Percentiles rank a stretch among this genome's conserved stretches.
Evolutionary conservation across 2,113 vertebrate species (phyloP).

Genomic region (Prunella himalayana): DNA sequence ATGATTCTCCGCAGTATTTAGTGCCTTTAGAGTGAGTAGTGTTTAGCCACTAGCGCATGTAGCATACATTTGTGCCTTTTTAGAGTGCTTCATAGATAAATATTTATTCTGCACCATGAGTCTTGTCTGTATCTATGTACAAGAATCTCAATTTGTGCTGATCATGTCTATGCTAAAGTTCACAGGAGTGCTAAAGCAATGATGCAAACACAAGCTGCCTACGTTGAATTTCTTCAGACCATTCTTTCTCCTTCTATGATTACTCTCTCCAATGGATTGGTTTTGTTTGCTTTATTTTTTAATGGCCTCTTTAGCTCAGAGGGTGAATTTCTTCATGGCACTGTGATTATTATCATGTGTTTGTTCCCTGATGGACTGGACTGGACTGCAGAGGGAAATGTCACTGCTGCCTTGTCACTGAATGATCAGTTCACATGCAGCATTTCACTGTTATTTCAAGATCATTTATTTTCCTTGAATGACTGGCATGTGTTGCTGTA

Average conservation of each 20-base stretch:
- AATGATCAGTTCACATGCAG: background rate
- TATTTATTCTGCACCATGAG: constrained; percentile 35
- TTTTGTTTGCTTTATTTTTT: background rate
- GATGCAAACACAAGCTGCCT: background rate
- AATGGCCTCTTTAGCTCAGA: background rate
- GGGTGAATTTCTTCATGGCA: background rate
- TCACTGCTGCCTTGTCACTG: background rate
- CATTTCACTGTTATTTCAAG: background rate
- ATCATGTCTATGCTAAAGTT: constrained; percentile 72
- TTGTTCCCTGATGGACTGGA: background rate
- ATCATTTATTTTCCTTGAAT: background rate
- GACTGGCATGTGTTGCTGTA: background rate
- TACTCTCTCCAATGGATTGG: background rate
- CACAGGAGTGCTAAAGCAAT: constrained; percentile 48
- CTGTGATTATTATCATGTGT: background rate
- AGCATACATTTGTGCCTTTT: constrained; percentile 41
- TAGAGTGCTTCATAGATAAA: constrained; percentile 48
- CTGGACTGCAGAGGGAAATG: background rate
- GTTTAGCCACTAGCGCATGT: constrained; percentile 28
- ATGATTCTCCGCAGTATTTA: constrained; percentile 2
- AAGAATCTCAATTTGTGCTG: constrained; percentile 14
- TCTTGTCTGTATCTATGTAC: constrained; percentile 53
- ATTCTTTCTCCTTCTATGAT: background rate
- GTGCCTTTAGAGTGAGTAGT: constrained; percentile 24
- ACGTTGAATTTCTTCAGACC: background rate